These are phyloP conservation scores for Zophobas atratus DNA, from an alignment of 1,140 invertebrate genomes.

Conservation along the genomic window DNA sequence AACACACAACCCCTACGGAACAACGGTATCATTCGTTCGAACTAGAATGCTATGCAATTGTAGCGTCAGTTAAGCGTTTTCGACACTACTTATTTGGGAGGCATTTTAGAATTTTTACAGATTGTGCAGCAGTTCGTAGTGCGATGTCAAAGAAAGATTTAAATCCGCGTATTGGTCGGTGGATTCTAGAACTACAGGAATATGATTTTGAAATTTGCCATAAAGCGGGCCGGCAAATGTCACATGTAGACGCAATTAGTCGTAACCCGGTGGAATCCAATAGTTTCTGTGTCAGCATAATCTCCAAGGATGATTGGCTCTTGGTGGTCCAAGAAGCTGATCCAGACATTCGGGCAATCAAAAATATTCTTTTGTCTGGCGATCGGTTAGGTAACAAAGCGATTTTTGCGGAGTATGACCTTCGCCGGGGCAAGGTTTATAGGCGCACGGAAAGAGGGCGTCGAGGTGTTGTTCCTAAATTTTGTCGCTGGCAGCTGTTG, in stretches of 20 bases:
- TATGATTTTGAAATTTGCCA: constrained; percentile 46
- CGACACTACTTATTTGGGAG: background rate
- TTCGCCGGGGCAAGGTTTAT: constrained; percentile 46
- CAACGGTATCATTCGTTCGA: constrained; percentile 60
- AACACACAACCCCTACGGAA: constrained; percentile 57
- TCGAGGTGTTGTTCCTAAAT: constrained; percentile 6
- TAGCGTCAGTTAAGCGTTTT: background rate
- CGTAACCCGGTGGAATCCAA: constrained; percentile 53
- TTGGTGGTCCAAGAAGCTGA: constrained; percentile 61
- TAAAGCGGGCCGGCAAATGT: constrained; percentile 57
- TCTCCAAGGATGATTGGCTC: constrained; percentile 58
- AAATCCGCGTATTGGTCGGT: background rate
- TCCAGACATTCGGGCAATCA: constrained; percentile 49
- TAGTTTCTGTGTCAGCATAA: constrained; percentile 24
- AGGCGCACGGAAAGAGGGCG: background rate
- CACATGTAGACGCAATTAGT: constrained; percentile 66
- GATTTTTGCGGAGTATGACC: constrained; percentile 44
- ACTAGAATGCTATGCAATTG: constrained; percentile 49
- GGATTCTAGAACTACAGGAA: constrained; percentile 25
- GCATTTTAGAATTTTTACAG: background rate
- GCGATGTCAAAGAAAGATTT: background rate
- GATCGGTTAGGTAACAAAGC: constrained; percentile 45
- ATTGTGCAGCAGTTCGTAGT: background rate
- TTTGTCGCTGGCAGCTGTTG: constrained; percentile 56
- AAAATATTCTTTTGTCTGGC: constrained; percentile 55